Conservation (phyloP, 2,113 vertebrate genomes). For the Melanostigma gelatinosum region DNA sequence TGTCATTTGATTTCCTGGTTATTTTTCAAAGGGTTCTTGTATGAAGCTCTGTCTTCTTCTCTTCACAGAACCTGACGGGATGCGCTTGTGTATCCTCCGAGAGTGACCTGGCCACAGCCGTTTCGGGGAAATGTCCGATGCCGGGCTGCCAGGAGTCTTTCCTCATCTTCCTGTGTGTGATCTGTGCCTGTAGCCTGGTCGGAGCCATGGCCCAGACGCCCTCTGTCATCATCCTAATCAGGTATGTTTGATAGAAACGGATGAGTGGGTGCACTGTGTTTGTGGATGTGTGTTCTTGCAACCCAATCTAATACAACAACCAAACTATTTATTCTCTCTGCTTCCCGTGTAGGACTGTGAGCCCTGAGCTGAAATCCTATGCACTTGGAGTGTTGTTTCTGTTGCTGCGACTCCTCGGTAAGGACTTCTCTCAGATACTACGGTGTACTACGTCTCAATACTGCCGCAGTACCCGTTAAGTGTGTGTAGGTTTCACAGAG, state of each 20-base stretch:
- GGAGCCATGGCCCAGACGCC: slow-evolving; percentile 99
- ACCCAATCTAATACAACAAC: neutral
- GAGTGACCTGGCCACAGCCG: slow-evolving; percentile 81
- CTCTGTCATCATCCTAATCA: slow-evolving; percentile 97
- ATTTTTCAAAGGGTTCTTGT: neutral
- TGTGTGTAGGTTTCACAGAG: neutral
- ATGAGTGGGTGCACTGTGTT: neutral
- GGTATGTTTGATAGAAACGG: slow-evolving; percentile 74
- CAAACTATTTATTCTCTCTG: slow-evolving; percentile 24
- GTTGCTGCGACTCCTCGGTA: slow-evolving; percentile 93
- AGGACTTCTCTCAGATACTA: slow-evolving; percentile 43
- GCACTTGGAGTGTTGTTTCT: slow-evolving; percentile 97
- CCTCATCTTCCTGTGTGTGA: slow-evolving; percentile 96
- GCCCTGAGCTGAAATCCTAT: slow-evolving; percentile 96
- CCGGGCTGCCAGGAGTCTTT: slow-evolving; percentile 94
- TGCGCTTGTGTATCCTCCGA: slow-evolving; percentile 88
- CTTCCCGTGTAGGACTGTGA: slow-evolving; percentile 89
- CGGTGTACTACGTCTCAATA: neutral
- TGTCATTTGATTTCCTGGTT: neutral
- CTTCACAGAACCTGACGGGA: slow-evolving; percentile 89
- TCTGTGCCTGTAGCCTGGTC: slow-evolving; percentile 97
- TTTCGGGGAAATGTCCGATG: slow-evolving; percentile 93
- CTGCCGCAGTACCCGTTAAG: neutral
- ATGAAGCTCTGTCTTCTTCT: slow-evolving; percentile 23
- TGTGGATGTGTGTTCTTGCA: slow-evolving; percentile 1